Conservation (phyloP, 2,888 invertebrate species). For the Escarpia spicata region DNA sequence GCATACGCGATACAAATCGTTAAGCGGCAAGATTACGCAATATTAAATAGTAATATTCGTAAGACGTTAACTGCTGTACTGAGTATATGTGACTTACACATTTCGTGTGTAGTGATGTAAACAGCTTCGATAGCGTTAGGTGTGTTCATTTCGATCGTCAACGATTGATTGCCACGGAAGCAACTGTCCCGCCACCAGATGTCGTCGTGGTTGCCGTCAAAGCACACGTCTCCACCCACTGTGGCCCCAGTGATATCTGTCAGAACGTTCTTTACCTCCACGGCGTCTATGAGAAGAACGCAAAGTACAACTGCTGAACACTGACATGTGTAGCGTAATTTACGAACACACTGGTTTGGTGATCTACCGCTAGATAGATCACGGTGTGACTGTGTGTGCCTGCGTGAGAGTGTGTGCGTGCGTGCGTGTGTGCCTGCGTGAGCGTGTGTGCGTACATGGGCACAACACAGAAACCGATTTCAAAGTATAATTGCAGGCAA, state of each 20-base stretch:
- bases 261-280: background rate
- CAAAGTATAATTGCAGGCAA: too few relatives aligned
- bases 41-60: too few relatives aligned
- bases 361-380: too few relatives aligned
- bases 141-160: background rate
- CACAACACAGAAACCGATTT: too few relatives aligned
- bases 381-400: too few relatives aligned
- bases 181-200: background rate
- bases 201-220: background rate
- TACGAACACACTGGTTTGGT: too few relatives aligned
- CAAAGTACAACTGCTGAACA: background rate
- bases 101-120: background rate
- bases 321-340: background rate
- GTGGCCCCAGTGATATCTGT: background rate
- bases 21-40: too few relatives aligned
- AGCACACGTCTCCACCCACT: background rate
- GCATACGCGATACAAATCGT: too few relatives aligned
- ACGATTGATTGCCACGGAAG: background rate
- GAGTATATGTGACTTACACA: background rate
- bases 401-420: background rate
- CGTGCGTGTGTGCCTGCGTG: background rate
- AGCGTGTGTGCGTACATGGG: background rate
- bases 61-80: too few relatives aligned
- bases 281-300: background rate
- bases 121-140: background rate